Conservation (phyloP, 2,113 vertebrate genomes). For the Grus americana region DNA sequence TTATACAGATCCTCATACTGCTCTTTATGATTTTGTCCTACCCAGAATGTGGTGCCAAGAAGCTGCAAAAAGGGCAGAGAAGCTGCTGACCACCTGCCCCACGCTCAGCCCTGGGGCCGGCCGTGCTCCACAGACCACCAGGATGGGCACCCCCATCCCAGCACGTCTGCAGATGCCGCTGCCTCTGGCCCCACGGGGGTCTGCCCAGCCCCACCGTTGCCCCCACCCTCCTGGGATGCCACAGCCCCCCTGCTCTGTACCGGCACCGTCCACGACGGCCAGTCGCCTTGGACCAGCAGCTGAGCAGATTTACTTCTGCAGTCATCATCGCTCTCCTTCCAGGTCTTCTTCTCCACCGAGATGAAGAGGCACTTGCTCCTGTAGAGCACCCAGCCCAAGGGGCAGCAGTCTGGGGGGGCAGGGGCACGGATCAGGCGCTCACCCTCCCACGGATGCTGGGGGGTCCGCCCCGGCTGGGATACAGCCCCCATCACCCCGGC, state of each 20-base stretch:
- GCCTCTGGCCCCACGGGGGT: background rate
- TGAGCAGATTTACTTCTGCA: accelerated
- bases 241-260: background rate
- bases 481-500: background rate
- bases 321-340: accelerated
- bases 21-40: accelerated
- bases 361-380: slow-evolving; percentile 55
- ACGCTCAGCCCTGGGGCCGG: background rate
- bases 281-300: background rate
- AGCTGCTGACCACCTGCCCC: background rate
- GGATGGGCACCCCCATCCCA: too few relatives aligned
- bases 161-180: background rate
- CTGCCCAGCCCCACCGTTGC: background rate
- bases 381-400: slow-evolving; percentile 46
- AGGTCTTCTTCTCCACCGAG: slow-evolving; percentile 49
- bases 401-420: slow-evolving; percentile 35
- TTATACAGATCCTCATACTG: accelerated
- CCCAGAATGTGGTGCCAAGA: accelerated
- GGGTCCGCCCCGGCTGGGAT: background rate
- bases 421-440: accelerated
- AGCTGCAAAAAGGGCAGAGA: background rate
- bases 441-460: accelerated
- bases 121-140: background rate
- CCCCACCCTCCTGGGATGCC: background rate
- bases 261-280: accelerated